phyloP scores from a whole-genome alignment of 2,113 vertebrate genomes.

The Aegithalos caudatus region DNA sequence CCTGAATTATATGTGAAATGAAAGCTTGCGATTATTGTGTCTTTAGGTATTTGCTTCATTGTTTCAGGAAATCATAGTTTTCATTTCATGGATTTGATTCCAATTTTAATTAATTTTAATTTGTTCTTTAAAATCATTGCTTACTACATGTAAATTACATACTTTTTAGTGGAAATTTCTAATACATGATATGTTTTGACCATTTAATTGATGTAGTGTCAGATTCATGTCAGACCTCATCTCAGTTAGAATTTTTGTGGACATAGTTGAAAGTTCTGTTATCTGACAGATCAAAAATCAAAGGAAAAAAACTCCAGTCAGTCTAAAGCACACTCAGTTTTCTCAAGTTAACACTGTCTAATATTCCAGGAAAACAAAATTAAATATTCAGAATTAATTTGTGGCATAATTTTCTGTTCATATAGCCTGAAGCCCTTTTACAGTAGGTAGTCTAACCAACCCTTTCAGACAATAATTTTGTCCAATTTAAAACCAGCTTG shows the following conservation, averaged over 20 bases:
- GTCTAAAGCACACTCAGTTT: not conserved
- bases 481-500: not conserved
- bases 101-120: constrained; percentile 21
- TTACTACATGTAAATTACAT: not conserved
- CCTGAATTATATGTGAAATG: not conserved
- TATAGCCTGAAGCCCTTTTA: not conserved
- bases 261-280: not conserved
- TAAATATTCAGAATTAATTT: not conserved
- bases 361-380: not conserved
- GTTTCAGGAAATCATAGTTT: not conserved
- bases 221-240: not conserved
- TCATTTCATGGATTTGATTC: not conserved
- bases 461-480: not conserved
- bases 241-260: not conserved
- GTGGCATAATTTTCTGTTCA: not conserved
- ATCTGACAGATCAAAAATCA: not conserved
- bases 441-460: not conserved
- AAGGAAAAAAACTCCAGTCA: not conserved
- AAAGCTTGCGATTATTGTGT: not conserved
- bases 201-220: not conserved
- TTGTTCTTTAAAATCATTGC: not conserved
- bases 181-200: not conserved
- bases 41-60: not conserved
- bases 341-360: not conserved
- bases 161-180: not conserved